Conservation (phyloP, 2,113 vertebrate genomes). For the Isurus oxyrinchus region DNA sequence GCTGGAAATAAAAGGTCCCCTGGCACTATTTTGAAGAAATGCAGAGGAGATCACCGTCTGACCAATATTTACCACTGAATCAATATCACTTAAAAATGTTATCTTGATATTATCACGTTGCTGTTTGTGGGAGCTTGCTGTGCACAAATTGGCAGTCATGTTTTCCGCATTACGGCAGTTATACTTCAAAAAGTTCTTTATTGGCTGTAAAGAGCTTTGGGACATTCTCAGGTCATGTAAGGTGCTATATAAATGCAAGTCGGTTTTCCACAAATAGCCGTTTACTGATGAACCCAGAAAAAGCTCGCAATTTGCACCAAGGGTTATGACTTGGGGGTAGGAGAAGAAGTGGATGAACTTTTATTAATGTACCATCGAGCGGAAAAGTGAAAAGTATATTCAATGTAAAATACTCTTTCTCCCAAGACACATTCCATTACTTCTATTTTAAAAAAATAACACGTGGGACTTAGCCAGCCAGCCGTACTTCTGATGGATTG, state of each 20-base stretch:
- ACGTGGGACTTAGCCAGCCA: not conserved
- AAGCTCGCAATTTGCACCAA: not conserved
- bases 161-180: not conserved
- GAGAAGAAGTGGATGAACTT: not conserved
- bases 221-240: not conserved
- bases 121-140: not conserved
- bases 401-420: not conserved
- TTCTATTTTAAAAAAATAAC: not conserved
- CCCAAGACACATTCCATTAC: not conserved
- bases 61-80: not conserved
- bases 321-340: not conserved
- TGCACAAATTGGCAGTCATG: not conserved
- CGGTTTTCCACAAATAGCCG: not conserved
- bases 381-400: not conserved
- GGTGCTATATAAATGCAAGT: not conserved
- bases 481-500: not conserved
- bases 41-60: not conserved
- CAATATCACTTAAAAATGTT: not conserved
- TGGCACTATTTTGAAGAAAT: not conserved
- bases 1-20: not conserved
- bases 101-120: not conserved
- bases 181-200: not conserved
- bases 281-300: not conserved
- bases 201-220: not conserved
- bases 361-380: not conserved